phyloP scores from a whole-genome alignment of 2,888 invertebrate genomes.

The Agonopterix heracliana region DNA sequence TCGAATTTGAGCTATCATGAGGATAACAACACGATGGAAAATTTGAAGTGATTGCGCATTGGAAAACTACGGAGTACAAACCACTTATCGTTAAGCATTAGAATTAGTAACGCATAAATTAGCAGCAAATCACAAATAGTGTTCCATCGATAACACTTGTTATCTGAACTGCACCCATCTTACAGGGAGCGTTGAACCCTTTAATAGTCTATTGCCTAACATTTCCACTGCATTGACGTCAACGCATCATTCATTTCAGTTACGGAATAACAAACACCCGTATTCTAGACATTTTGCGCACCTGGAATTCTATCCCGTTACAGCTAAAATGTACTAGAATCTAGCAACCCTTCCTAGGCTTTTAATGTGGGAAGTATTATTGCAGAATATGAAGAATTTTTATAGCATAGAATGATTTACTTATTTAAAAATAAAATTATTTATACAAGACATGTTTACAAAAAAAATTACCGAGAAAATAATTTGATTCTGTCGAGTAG shows the following conservation, averaged over 20 bases:
- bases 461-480: too few relatives aligned
- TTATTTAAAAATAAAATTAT: too few relatives aligned
- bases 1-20: not conserved
- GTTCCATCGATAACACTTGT: slow-evolving; percentile 14
- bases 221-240: slow-evolving; percentile 41
- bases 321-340: too few relatives aligned
- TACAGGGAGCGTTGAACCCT: slow-evolving; percentile 34
- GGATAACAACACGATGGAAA: not conserved
- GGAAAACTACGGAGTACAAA: slow-evolving; percentile 6
- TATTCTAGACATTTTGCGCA: slow-evolving; percentile 12
- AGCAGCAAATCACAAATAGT: slow-evolving; percentile 13
- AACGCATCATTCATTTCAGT: slow-evolving; percentile 20
- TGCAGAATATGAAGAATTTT: too few relatives aligned
- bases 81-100: not conserved
- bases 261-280: slow-evolving; percentile 42
- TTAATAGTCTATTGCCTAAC: slow-evolving; percentile 23
- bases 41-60: slow-evolving; percentile 2
- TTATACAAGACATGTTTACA: too few relatives aligned
- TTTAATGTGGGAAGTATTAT: too few relatives aligned
- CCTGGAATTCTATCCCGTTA: too few relatives aligned
- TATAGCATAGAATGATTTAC: too few relatives aligned
- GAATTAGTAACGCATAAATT: slow-evolving; percentile 15
- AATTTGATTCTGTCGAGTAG: too few relatives aligned
- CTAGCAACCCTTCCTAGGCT: too few relatives aligned
- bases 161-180: slow-evolving; percentile 16